A percentile compares a stretch with the other conserved stretches of the same genome.
These are phyloP conservation scores for Podargus strigoides DNA, from an alignment of 2,797 vertebrate genomes.

Conservation along the genomic window DNA sequence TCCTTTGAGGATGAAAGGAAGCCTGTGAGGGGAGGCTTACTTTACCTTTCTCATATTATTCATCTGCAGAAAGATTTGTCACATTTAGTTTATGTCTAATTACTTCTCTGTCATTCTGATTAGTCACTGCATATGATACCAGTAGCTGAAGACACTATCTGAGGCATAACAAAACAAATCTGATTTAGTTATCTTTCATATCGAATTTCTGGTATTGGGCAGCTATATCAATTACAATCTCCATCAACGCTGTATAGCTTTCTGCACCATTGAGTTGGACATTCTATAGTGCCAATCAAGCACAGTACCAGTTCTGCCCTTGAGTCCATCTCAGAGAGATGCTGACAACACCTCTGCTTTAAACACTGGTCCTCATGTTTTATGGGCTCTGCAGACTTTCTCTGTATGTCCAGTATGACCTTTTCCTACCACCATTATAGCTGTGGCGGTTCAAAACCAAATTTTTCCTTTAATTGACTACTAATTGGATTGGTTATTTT, in stretches of 20 bases:
- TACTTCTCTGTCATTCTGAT: background rate
- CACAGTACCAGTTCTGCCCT: background rate
- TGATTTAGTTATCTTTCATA: background rate
- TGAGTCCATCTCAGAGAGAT: background rate
- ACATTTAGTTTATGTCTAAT: background rate
- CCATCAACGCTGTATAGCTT: background rate
- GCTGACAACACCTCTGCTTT: background rate
- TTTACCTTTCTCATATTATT: background rate
- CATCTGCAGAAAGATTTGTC: background rate
- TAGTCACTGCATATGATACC: background rate
- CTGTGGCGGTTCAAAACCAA: rapidly evolving
- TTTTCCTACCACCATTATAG: background rate
- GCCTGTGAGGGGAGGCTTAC: background rate
- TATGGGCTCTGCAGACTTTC: background rate
- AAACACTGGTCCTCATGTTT: background rate
- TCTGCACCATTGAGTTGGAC: background rate
- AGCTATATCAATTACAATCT: background rate
- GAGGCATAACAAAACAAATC: background rate
- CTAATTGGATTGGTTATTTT: background rate
- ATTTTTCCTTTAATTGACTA: background rate
- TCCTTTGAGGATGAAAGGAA: background rate
- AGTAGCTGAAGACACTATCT: background rate
- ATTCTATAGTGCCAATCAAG: background rate
- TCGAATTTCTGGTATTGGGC: background rate
- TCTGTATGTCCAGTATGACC: no score